phyloP scores from a whole-genome alignment of 30 jellyfish, hydroid and myxozoan genomes.

The Hydractinia echinata region DNA sequence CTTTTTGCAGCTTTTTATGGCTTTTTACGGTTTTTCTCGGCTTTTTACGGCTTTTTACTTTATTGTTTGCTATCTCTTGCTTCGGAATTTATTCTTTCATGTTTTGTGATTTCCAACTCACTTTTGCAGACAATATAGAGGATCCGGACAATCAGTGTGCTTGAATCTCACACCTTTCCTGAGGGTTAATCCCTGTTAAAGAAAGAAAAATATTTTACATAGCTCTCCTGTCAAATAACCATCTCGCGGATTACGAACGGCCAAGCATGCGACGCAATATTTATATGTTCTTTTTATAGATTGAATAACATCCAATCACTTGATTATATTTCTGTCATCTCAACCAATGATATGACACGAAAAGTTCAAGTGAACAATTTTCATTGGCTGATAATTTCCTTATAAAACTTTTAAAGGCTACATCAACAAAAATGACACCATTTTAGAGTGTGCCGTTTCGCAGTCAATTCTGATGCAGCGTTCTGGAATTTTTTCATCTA shows the following conservation, averaged over 20 bases:
- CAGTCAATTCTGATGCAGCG: no score
- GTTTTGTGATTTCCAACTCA: no score
- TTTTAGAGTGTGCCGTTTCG: no score
- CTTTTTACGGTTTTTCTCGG: no score
- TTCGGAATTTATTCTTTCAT: no score
- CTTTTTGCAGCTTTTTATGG: no score
- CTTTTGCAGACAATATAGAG: no score
- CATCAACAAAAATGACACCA: neutral
- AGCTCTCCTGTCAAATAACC: neutral
- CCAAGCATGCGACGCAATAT: slow-evolving; percentile 22
- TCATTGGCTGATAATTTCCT: slow-evolving; percentile 8
- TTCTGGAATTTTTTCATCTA: no score
- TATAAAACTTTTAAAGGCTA: neutral
- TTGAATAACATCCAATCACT: neutral
- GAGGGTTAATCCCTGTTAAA: neutral
- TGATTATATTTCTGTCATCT: neutral
- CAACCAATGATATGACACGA: slow-evolving; percentile 10
- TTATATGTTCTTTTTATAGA: neutral
- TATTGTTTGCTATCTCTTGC: no score
- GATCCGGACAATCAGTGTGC: no score
- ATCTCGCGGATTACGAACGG: slow-evolving; percentile 9
- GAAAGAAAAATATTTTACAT: neutral
- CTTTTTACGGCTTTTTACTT: no score
- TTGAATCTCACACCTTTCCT: no score
- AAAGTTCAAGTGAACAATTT: slow-evolving; percentile 14